Base-by-base conservation (phyloP, 2,797 vertebrate genomes). In the Acrossocheilus fasciatus region DNA sequence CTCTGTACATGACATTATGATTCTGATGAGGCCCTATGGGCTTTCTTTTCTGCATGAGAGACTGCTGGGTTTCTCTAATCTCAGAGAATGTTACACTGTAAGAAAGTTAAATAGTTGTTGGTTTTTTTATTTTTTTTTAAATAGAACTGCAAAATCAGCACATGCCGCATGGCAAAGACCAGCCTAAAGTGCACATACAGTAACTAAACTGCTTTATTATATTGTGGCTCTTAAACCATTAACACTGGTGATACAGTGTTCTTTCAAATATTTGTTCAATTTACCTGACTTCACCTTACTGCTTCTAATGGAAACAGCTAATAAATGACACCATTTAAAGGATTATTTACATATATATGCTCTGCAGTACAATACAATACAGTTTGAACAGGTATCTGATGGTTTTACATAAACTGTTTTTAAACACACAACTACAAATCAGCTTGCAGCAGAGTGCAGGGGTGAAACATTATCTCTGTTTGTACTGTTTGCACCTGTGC, bases 61-160 rank as follows among this genome's bases (percentile, higher is more conserved):
- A 87, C 52, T 72, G 69, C 69, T 9, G 69, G 77, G 54, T 82
- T 88, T 70, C 75, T 80, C 30, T 81, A 86, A 85, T 89, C 85
- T 88, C 36, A 59, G 68, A 86, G 69, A 82, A 88, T 86, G 78
- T 81, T 86, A 89, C 39, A 45, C 74, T 82, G 82, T 85, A 69
- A 84, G 84, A 89, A 88, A 85, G 66, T 78, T 79, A 74, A 86
- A 59, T 11, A 26, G 30, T 30, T 47, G 72, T 62, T 11, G 34
- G 3, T 2, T 2, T 2, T 2, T 34, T 34, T 34, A 0, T 17
- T 34, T 26, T 70, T 23, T 77, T 76, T 79, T 81, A 43, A 81
- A 82, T 82, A 82, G 36, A 92, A 89, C 30, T 26, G 74, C 88
- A 76, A 45, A 72, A 77, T 89, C 73, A 89, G 86, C 85, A 54